These are phyloP conservation scores for Mylabris phalerata DNA, from an alignment of 1,140 invertebrate genomes.

Conservation along the genomic window DNA sequence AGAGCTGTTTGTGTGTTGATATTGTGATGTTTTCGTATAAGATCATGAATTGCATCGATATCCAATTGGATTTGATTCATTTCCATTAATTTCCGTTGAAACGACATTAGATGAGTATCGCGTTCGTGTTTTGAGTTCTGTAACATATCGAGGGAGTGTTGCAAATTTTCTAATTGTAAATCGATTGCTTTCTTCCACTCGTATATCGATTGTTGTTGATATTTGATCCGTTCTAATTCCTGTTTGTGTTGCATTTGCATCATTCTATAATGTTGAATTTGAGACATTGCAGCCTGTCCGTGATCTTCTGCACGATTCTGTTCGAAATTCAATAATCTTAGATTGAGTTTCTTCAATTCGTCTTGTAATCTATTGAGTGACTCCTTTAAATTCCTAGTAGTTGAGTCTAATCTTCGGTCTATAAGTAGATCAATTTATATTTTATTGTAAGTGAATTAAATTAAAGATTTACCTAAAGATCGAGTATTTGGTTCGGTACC, in stretches of 20 bases:
- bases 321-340: neutral
- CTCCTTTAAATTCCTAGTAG: conserved; percentile 5
- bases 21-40: conserved; percentile 25
- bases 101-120: conserved; percentile 3
- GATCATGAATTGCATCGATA: conserved; percentile 49
- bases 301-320: neutral
- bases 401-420: conserved; percentile 1
- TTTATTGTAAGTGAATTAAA: no score
- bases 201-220: conserved; percentile 21
- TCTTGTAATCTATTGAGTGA: neutral
- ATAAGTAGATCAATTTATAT: neutral
- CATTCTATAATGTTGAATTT: neutral
- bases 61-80: conserved; percentile 52
- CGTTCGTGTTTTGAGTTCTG: conserved; percentile 11
- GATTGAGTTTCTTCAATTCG: neutral
- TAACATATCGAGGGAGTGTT: neutral
- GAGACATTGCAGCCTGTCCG: neutral
- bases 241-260: conserved; percentile 5
- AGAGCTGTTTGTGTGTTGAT: conserved; percentile 48
- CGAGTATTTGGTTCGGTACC: neutral
- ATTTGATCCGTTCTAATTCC: conserved; percentile 25
- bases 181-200: conserved; percentile 25
- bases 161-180: conserved; percentile 17
- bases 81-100: conserved; percentile 10
- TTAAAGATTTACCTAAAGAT: neutral